Conservation (phyloP, 2,113 vertebrate genomes). For the Phyllopteryx taeniolatus region DNA sequence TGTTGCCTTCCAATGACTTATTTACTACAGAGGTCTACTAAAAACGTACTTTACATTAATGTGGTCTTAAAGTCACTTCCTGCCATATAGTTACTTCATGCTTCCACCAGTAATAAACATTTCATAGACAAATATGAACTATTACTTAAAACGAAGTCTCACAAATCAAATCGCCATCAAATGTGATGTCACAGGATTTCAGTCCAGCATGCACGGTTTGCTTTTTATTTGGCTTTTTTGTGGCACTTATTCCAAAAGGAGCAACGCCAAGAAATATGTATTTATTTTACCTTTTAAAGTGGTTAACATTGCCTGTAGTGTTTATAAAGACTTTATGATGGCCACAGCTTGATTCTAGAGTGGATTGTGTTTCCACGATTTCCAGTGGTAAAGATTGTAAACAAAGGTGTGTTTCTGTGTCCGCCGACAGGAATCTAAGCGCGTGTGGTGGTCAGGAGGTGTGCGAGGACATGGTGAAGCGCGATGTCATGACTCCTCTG, state of each 20-base stretch:
- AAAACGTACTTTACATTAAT: background rate
- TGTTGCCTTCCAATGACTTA: background rate
- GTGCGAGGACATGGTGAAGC: slow-evolving; percentile 94
- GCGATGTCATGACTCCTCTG: slow-evolving; percentile 91
- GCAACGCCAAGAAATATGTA: too few species aligned
- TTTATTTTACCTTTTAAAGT: too few species aligned
- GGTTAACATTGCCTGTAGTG: background rate
- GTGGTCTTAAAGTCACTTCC: too few species aligned
- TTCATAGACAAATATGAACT: too few species aligned
- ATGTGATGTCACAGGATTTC: background rate
- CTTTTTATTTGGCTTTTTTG: background rate
- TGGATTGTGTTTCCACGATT: background rate
- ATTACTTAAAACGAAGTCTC: background rate
- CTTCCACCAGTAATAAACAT: background rate
- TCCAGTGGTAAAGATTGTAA: background rate
- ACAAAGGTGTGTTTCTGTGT: slow-evolving; percentile 18
- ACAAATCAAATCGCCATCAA: background rate
- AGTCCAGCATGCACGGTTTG: too few species aligned
- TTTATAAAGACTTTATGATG: background rate
- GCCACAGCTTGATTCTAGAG: background rate
- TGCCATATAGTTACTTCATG: too few species aligned
- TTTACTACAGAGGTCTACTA: background rate
- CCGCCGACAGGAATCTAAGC: slow-evolving; percentile 85
- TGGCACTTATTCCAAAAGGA: too few species aligned
- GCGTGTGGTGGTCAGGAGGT: slow-evolving; percentile 92